Evolutionary conservation across 2,888 invertebrate genomes (phyloP).

Genomic region (Uloborus plumipes): DNA sequence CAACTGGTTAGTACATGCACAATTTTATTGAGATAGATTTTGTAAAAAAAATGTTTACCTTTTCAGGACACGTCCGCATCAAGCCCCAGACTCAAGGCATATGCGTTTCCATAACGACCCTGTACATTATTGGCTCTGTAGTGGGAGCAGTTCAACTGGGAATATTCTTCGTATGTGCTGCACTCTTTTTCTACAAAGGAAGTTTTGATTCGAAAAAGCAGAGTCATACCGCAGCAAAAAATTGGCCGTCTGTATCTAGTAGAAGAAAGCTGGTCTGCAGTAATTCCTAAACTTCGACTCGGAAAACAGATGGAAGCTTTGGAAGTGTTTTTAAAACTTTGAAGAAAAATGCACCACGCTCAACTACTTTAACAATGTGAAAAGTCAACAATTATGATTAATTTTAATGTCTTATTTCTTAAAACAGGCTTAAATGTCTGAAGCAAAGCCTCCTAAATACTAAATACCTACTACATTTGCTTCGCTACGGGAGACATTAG

Average conservation of each 20-base stretch:
- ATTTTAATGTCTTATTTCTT: too few relatives aligned
- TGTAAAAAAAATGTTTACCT: neutral
- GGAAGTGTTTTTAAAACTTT: too few relatives aligned
- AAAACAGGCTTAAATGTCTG: too few relatives aligned
- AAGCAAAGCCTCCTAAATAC: too few relatives aligned
- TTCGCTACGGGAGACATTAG: too few relatives aligned
- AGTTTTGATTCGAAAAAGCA: neutral
- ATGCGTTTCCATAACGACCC: constrained; percentile 27
- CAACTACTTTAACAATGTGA: too few relatives aligned
- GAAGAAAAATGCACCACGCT: too few relatives aligned
- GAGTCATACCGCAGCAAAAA: constrained; percentile 18
- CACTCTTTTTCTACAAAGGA: constrained; percentile 33
- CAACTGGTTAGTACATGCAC: too few relatives aligned
- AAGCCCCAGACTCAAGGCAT: constrained; percentile 32
- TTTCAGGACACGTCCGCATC: constrained; percentile 27
- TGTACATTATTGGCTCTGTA: constrained; percentile 47
- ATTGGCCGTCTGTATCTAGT: constrained; percentile 55
- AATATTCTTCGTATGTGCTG: constrained; percentile 23
- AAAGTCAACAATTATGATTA: too few relatives aligned
- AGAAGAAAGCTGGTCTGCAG: constrained; percentile 38
- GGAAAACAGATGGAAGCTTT: neutral
- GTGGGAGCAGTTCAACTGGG: constrained; percentile 28
- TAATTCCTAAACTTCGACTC: constrained; percentile 13
- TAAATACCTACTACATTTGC: too few relatives aligned
- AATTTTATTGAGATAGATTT: too few relatives aligned